Conservation (phyloP, 2,888 invertebrate species). For the Stenotaenia linearis region DNA sequence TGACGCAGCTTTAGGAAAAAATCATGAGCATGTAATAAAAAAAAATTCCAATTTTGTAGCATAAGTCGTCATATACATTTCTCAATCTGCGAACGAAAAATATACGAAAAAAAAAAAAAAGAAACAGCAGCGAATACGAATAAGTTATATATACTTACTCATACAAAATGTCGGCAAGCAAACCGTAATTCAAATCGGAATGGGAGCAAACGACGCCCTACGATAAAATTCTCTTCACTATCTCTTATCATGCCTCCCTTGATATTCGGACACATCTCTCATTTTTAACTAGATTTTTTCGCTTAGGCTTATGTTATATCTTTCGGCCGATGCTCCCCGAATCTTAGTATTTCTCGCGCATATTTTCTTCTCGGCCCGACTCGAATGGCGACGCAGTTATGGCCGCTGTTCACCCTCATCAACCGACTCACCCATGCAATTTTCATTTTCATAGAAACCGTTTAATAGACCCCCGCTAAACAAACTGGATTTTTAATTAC, state of each 20-base stretch:
- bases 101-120: background rate
- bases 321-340: background rate
- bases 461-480: background rate
- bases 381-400: background rate
- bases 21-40: background rate
- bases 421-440: background rate
- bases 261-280: conserved; percentile 20
- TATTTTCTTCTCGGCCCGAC: background rate
- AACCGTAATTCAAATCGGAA: conserved; percentile 24
- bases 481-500: background rate
- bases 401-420: background rate
- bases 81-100: background rate
- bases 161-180: conserved; percentile 17
- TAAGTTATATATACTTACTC: conserved; percentile 16
- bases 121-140: conserved; percentile 1
- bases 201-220: conserved; percentile 4
- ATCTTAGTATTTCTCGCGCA: background rate
- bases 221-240: conserved; percentile 20
- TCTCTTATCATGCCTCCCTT: conserved; percentile 7
- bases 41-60: conserved; percentile 2
- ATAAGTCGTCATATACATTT: background rate
- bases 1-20: conserved; percentile 8
- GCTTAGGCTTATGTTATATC: background rate
- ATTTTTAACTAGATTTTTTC: background rate
- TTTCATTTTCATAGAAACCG: background rate